phyloP scores from a whole-genome alignment of 2,113 vertebrate species.

The Strix uralensis region DNA sequence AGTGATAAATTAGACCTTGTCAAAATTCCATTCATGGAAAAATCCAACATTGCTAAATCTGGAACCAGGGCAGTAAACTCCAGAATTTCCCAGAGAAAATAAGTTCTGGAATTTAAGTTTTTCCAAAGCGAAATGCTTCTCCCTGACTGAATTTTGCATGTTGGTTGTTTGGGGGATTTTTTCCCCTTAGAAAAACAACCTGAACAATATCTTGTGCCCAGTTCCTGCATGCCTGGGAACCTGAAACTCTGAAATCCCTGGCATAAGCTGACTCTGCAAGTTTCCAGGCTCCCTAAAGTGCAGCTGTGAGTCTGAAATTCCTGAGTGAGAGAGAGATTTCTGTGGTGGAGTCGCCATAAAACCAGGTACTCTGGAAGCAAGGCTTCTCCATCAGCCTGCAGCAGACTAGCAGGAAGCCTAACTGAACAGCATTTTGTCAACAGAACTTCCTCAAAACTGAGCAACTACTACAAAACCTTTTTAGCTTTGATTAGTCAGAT shows the following conservation, averaged over 20 bases:
- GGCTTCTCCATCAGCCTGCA: not conserved
- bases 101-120: not conserved
- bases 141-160: not conserved
- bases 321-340: not conserved
- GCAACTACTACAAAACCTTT: not conserved
- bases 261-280: not conserved
- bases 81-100: not conserved
- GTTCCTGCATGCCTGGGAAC: not conserved
- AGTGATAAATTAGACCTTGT: not conserved
- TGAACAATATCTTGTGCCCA: not conserved
- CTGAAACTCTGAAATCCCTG: not conserved
- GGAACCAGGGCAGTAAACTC: not conserved
- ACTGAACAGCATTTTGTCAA: not conserved
- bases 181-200: not conserved
- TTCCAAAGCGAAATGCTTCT: not conserved
- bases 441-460: not conserved
- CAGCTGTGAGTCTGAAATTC: not conserved
- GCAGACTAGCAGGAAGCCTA: not conserved
- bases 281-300: not conserved
- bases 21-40: conserved; percentile 17
- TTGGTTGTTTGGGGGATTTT: fast-evolving
- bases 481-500: not conserved
- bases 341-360: not conserved
- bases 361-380: not conserved
- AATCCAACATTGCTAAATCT: not conserved